Conservation (phyloP, 2,888 invertebrate genomes). For the Cryptophagus acutangulus region DNA sequence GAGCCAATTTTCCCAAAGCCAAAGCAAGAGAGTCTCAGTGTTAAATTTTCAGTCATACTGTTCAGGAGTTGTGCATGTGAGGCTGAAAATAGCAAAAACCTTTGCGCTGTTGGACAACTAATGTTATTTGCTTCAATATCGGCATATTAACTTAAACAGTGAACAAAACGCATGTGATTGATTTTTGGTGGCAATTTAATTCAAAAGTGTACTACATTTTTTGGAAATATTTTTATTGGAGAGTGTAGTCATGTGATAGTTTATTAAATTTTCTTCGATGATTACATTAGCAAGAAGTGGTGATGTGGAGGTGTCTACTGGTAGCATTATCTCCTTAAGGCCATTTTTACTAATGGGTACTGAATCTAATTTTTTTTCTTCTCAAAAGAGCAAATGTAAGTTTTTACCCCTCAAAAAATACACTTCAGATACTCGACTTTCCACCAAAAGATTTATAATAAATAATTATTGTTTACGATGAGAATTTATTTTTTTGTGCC, state of each 20-base stretch:
- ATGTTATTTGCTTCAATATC: too few relatives aligned
- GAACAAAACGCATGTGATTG: conserved; percentile 3
- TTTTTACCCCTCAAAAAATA: conserved; percentile 4
- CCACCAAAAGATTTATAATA: too few relatives aligned
- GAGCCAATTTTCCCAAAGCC: conserved; percentile 13
- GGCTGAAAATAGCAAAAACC: conserved; percentile 36
- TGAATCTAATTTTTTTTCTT: conserved; percentile 30
- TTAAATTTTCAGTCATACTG: conserved; percentile 39
- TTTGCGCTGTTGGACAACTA: too few relatives aligned
- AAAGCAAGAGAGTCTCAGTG: conserved; percentile 32
- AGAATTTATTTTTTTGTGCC: too few relatives aligned
- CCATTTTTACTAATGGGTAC: conserved; percentile 34
- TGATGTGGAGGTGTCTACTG: conserved; percentile 32
- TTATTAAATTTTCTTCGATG: conserved; percentile 27
- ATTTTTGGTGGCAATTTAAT: neutral
- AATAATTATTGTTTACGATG: too few relatives aligned
- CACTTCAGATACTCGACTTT: conserved; percentile 1
- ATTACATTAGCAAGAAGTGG: conserved; percentile 37
- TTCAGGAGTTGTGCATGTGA: conserved; percentile 27
- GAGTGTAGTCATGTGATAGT: conserved; percentile 23
- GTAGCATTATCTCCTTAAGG: conserved; percentile 27
- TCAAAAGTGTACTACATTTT: too few relatives aligned
- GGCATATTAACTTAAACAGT: too few relatives aligned
- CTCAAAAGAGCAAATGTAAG: conserved; percentile 28
- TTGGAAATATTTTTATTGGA: too few relatives aligned